Evolutionary conservation across 1,140 invertebrate genomes (phyloP).

Genomic region (Gryllus bimaculatus): DNA sequence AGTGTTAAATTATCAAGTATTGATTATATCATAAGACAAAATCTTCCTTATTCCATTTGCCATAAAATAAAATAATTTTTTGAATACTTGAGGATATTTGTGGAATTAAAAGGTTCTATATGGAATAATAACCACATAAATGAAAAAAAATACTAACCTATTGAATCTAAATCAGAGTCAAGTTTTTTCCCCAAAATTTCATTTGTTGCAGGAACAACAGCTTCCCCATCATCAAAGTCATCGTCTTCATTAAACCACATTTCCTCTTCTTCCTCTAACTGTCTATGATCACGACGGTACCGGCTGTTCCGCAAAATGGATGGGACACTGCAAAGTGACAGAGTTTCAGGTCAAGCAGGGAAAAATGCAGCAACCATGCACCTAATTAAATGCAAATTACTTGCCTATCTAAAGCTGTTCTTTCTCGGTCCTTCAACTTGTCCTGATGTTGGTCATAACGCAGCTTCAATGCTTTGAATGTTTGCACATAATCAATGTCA

Average conservation of each 20-base stretch:
- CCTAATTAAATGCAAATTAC: conserved; percentile 19
- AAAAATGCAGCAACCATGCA: neutral
- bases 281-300: conserved; percentile 80
- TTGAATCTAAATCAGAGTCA: conserved; percentile 51
- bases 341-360: conserved; percentile 1
- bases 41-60: too few relatives aligned
- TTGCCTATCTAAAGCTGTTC: conserved; percentile 62
- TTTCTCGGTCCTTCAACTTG: conserved; percentile 72
- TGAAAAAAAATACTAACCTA: conserved; percentile 34
- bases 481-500: conserved; percentile 92
- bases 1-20: neutral
- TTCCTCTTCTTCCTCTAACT: conserved; percentile 94
- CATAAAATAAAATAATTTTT: too few relatives aligned
- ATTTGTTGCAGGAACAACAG: conserved; percentile 43
- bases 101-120: too few relatives aligned
- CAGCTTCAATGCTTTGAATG: conserved; percentile 84
- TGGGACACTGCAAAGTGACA: conserved; percentile 43
- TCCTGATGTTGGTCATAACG: conserved; percentile 93
- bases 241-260: conserved; percentile 99
- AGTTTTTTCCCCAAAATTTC: conserved; percentile 37
- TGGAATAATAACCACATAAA: neutral
- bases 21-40: too few relatives aligned
- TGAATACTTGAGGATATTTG: too few relatives aligned
- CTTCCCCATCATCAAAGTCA: conserved; percentile 74
- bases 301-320: conserved; percentile 69